A percentile compares a stretch with the other conserved stretches of the same genome.
phyloP scores from a whole-genome alignment of 2,797 vertebrate species.

The Paguma larvata region DNA sequence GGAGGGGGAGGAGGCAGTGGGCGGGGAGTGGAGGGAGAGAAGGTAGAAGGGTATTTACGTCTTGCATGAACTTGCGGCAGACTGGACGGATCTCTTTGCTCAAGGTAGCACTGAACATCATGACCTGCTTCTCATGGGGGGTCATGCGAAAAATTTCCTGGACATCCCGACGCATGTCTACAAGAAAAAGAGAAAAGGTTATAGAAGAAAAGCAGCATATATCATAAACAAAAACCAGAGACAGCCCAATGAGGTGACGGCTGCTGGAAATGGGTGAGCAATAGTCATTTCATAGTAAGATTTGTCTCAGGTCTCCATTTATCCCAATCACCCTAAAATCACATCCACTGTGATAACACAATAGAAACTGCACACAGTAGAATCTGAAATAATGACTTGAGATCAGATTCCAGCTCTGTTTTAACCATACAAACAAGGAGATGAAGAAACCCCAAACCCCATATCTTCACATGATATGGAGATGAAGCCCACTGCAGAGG shows the following conservation, averaged over 20 bases:
- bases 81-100: slow-evolving; percentile 94
- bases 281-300: background rate
- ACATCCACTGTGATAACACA: background rate
- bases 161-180: slow-evolving; percentile 94
- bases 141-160: slow-evolving; percentile 95
- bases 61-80: slow-evolving; percentile 95
- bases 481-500: background rate
- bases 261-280: background rate
- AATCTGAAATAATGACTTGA: background rate
- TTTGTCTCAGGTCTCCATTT: background rate
- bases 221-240: background rate
- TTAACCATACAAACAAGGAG: background rate
- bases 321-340: background rate
- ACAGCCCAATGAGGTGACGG: background rate
- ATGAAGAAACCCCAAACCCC: background rate
- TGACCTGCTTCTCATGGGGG: slow-evolving; percentile 94
- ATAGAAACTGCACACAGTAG: background rate
- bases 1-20: slow-evolving; percentile 80
- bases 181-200: background rate
- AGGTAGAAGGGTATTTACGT: slow-evolving; percentile 92
- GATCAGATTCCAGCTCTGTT: background rate
- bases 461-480: background rate
- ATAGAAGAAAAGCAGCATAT: background rate
- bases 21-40: slow-evolving; percentile 84
- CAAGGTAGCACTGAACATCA: slow-evolving; percentile 95